phyloP scores from a whole-genome alignment of 2,888 invertebrate genomes.

The Drosophila niveifrons region DNA sequence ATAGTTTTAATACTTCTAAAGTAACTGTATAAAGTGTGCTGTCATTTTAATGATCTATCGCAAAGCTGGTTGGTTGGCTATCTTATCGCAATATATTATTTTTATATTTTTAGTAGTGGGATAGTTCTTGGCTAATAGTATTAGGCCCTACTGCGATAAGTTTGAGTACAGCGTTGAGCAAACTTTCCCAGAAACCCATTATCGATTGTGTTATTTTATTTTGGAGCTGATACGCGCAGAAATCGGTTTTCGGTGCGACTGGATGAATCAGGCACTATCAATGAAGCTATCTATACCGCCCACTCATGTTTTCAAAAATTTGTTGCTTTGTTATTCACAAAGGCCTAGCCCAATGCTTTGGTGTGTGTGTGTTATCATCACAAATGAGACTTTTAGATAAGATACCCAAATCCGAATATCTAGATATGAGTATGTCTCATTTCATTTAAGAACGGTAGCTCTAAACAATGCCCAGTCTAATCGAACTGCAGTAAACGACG shows the following conservation, averaged over 20 bases:
- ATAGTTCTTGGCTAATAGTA: constrained; percentile 24
- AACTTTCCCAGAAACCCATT: constrained; percentile 32
- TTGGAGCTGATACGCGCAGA: constrained; percentile 1
- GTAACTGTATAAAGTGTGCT: constrained; percentile 19
- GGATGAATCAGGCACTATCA: constrained; percentile 52
- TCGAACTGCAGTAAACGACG: constrained; percentile 69
- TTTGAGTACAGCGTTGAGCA: constrained; percentile 27
- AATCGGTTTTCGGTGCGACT: constrained; percentile 20
- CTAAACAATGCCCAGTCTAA: constrained; percentile 43
- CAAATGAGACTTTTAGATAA: constrained; percentile 23
- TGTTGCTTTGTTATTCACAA: constrained; percentile 7
- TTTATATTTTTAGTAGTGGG: constrained; percentile 15
- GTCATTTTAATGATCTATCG: constrained; percentile 41
- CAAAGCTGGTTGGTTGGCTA: constrained; percentile 16
- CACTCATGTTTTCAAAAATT: constrained; percentile 16
- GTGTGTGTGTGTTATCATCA: constrained; percentile 29
- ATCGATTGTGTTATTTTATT: constrained; percentile 29
- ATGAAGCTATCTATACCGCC: constrained; percentile 33
- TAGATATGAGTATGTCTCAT: constrained; percentile 54
- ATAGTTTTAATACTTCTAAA: constrained; percentile 33
- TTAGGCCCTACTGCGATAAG: constrained; percentile 9
- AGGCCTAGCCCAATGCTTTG: constrained; percentile 26
- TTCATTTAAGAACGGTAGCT: constrained; percentile 59
- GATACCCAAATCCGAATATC: constrained; percentile 52
- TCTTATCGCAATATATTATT: constrained; percentile 42